Conservation (phyloP, 2,113 vertebrate genomes). For the Copsychus sechellarum region DNA sequence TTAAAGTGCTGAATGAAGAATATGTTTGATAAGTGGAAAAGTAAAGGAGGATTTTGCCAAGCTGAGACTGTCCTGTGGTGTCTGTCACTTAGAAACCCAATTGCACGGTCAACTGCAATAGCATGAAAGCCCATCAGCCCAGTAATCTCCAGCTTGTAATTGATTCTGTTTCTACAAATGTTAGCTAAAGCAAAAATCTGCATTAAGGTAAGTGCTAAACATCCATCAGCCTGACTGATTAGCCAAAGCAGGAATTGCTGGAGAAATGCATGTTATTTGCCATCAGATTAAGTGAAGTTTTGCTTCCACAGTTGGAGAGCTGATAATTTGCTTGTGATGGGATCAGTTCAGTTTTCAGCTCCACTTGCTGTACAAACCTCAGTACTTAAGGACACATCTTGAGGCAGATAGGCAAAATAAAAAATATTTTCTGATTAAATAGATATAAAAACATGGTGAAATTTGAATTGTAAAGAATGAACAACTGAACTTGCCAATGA, state of each 20-base stretch:
- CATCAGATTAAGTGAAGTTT: constrained; percentile 73
- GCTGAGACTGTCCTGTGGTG: constrained; percentile 25
- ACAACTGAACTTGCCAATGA: neutral
- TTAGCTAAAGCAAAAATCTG: constrained; percentile 75
- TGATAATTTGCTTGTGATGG: constrained; percentile 66
- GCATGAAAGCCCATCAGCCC: constrained; percentile 55
- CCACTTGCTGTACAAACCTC: constrained; percentile 18
- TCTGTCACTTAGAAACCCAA: constrained; percentile 50
- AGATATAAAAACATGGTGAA: neutral
- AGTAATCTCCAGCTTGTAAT: constrained; percentile 63
- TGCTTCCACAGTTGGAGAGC: constrained; percentile 69
- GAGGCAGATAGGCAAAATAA: neutral
- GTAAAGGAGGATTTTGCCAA: constrained; percentile 49
- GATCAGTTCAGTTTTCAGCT: constrained; percentile 40
- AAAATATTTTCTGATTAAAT: constrained; percentile 52
- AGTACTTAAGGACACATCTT: constrained; percentile 4
- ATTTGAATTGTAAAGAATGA: neutral
- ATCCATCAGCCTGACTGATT: constrained; percentile 74
- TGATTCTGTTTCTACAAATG: constrained; percentile 72
- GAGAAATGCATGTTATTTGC: constrained; percentile 72
- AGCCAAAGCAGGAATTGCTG: constrained; percentile 56
- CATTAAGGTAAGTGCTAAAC: constrained; percentile 62
- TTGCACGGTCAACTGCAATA: constrained; percentile 43
- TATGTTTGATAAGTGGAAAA: constrained; percentile 7
- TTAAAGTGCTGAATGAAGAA: constrained; percentile 7